These are phyloP conservation scores for Bombus superbus DNA, from an alignment of 1,140 invertebrate species.

Conservation along the genomic window DNA sequence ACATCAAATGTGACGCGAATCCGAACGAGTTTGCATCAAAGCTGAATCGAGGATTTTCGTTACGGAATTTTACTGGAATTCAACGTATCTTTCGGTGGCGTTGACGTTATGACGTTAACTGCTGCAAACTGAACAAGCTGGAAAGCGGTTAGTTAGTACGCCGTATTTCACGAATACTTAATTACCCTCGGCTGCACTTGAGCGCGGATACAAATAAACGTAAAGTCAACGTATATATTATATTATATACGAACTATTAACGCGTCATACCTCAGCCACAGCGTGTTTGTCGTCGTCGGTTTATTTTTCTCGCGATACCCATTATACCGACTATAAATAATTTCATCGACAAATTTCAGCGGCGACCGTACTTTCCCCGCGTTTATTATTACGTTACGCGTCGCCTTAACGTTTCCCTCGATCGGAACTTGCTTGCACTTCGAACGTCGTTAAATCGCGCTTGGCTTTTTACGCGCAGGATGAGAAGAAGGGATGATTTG, in stretches of 20 bases:
- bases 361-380: neutral
- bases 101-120: neutral
- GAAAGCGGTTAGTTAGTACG: conserved; percentile 52
- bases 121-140: conserved; percentile 32
- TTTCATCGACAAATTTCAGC: conserved; percentile 31
- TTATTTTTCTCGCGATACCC: conserved; percentile 15
- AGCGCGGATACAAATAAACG: conserved; percentile 42
- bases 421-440: no score
- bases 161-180: conserved; percentile 50
- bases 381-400: no score
- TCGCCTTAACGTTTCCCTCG: no score
- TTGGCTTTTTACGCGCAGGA: no score
- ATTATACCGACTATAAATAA: conserved; percentile 23
- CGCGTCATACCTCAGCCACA: conserved; percentile 16
- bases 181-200: conserved; percentile 47
- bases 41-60: neutral
- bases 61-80: neutral
- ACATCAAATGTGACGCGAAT: neutral
- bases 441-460: no score
- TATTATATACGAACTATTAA: conserved; percentile 46
- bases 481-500: no score
- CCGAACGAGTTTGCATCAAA: neutral
- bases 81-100: neutral
- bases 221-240: conserved; percentile 37
- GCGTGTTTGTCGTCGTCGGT: conserved; percentile 33